Evolutionary conservation across 1,140 invertebrate genomes (phyloP), one percentile per base, ranked within the genome.

Genomic region (Diachasma alloeum): DNA sequence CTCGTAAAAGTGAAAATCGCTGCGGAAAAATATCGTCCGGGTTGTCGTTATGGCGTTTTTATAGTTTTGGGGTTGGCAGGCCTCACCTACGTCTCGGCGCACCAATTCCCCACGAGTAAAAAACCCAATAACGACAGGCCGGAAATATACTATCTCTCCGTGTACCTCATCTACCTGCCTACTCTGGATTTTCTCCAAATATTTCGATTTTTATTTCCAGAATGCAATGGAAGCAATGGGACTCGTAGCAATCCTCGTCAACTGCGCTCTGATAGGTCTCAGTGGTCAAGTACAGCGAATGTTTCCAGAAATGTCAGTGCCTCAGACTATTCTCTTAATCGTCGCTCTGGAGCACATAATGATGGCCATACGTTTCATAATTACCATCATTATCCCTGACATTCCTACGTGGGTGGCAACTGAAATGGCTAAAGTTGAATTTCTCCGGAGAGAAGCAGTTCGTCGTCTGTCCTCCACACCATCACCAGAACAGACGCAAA

Each of bases 181-280:
- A n/a, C n/a, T n/a, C n/a, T n/a, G n/a, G n/a, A n/a, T n/a, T n/a
- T n/a, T n/a, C n/a, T n/a, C 19, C 19, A 26, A 72, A 72, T n/a
- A 46, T 24, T 46, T n/a, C 17, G 53, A 69, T 71, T 39, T 79
- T 76, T 78, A 76, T 73, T 56, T 24, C 24, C 84, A 97, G 95
- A 95, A 96, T 90, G 97, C 96, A 15, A 95, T 99, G 91, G 96
- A 97, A 88, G 92, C 97, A 22, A 96, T 99, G 92, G 96, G 97
- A n/a, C 91, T 97, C 0, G 93, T 97, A 44, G 96, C 97, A 0
- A 96, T 99, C 11, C 91, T 98, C 78, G 97, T 98, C 0, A 99
- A 99, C 89, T 98, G 97, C 90, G 97, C 96, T 0, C 90, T 99
- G 36, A 97, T 99, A 78, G 97, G 96, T 24, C 91, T 98, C 5